Base-by-base conservation (phyloP, 2,797 vertebrate genomes). In the Alcedo atthis region DNA sequence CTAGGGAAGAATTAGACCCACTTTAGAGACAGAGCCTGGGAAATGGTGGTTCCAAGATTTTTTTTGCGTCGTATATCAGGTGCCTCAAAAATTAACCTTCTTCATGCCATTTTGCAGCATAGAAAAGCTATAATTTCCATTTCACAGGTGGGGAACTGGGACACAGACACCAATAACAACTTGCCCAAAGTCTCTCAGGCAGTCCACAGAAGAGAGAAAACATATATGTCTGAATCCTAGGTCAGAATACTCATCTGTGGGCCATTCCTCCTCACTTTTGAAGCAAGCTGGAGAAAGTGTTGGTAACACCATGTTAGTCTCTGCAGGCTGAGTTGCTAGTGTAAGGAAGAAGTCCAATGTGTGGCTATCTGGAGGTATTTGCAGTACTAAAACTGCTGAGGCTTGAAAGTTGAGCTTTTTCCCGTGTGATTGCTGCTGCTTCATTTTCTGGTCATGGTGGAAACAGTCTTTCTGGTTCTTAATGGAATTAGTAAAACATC, bases 381-480 rank as follows among this genome's bases (percentile, higher is more conserved):
- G 78, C 76, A 37, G 71, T 75, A 91, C 77, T 75, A 90, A 95
- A 95, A 89, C 40, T 95, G 92, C 94, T 92, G 92, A 95, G 76
- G 94, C 81, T 87, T 94, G 84, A 92, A 95, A 95, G 63, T 8
- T 69, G 84, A 90, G 28, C 51, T 66, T 95, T 96, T 96, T 96
- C 94, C 94, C 88, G 24, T 95, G 93, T 96, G 91, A 96, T 90
- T 93, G 78, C 84, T 92, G 88, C 68, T 78, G 81, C 78, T 95
- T 90, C 81, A 78, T 94, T 96, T 95, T 94, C 93, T 95, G 92
- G 93, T 92, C 78, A 63, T 94, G 91, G 90, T 96, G 91, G 84
- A 88, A 96, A 90, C 85, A 69, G 91, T 33, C 90, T 95, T 94
- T 96, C 96, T 96, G 93, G 84, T 95, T 96, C 90, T 95, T 95